Conservation (phyloP, 2,113 vertebrate genomes). For the Melanerpes formicivorus region DNA sequence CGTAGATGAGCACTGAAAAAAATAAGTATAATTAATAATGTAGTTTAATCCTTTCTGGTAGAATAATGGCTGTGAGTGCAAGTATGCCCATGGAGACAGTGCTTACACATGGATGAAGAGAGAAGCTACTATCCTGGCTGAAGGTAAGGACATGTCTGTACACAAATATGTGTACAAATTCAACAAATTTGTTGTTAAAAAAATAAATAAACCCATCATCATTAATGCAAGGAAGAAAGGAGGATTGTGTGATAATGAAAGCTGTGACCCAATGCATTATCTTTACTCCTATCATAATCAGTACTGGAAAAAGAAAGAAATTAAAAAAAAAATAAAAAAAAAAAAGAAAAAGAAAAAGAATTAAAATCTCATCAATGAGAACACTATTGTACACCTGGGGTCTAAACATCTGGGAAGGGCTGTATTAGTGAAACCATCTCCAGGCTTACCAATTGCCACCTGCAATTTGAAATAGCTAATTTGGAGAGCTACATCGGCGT, state of each 20-base stretch:
- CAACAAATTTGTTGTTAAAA: background rate
- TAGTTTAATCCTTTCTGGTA: background rate
- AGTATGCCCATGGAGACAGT: background rate
- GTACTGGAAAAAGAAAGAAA: fast-evolving
- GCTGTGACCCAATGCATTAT: background rate
- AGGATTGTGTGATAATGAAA: constrained; percentile 8
- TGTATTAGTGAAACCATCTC: constrained; percentile 19
- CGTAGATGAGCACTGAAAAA: background rate
- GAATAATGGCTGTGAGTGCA: background rate
- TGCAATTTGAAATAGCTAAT: constrained; percentile 16
- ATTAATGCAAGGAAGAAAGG: constrained; percentile 10
- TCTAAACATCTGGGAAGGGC: constrained; percentile 52
- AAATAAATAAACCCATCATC: background rate
- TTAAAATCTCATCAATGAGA: constrained; percentile 58
- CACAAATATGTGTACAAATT: background rate
- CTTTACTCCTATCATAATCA: background rate
- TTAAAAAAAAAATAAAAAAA: background rate
- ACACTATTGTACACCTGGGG: constrained; percentile 17
- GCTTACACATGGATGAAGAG: background rate
- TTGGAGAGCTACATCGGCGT: background rate
- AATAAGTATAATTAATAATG: background rate
- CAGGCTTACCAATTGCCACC: constrained; percentile 29
- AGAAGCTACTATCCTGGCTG: background rate
- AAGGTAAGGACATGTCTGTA: background rate
- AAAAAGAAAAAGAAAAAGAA: background rate